These are phyloP conservation scores for Aphelenchoides besseyi DNA, from an alignment of 1,140 invertebrate species.

Conservation along the genomic window DNA sequence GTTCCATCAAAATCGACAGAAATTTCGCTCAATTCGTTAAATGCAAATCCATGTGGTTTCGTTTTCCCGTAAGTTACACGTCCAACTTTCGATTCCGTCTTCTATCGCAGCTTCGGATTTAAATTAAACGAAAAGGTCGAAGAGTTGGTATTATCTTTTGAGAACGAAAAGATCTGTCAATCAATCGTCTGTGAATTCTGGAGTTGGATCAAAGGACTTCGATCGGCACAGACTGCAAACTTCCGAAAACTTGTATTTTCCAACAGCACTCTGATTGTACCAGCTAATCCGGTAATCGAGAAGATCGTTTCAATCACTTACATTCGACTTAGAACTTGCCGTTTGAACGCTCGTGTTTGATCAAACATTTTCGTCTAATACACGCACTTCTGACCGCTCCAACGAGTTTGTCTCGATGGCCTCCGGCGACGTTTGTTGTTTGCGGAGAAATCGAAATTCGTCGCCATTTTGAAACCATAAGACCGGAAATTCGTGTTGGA, in stretches of 20 bases:
- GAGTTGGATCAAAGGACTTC: not conserved
- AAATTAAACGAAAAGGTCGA: not conserved
- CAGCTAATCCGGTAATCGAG: not conserved
- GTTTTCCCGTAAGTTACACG: not conserved
- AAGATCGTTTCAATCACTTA: not conserved
- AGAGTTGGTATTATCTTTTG: not conserved
- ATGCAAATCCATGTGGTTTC: too few relatives aligned
- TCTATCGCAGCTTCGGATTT: not conserved
- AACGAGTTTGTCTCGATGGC: not conserved
- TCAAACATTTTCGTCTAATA: not conserved
- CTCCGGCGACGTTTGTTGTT: not conserved
- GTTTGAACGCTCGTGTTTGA: not conserved
- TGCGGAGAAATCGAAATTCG: not conserved
- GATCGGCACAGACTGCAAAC: not conserved
- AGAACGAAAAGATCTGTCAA: not conserved
- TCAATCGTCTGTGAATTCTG: not conserved
- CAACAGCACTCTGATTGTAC: not conserved
- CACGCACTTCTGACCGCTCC: not conserved
- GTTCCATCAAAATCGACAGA: too few relatives aligned
- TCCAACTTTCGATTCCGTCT: not conserved
- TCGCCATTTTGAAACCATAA: not conserved
- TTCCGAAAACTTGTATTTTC: not conserved
- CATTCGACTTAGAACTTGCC: not conserved
- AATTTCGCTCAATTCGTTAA: too few relatives aligned
- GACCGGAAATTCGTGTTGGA: not conserved